Conservation (phyloP, 2,113 vertebrate species). For the Psilopsiagon aurifrons region DNA sequence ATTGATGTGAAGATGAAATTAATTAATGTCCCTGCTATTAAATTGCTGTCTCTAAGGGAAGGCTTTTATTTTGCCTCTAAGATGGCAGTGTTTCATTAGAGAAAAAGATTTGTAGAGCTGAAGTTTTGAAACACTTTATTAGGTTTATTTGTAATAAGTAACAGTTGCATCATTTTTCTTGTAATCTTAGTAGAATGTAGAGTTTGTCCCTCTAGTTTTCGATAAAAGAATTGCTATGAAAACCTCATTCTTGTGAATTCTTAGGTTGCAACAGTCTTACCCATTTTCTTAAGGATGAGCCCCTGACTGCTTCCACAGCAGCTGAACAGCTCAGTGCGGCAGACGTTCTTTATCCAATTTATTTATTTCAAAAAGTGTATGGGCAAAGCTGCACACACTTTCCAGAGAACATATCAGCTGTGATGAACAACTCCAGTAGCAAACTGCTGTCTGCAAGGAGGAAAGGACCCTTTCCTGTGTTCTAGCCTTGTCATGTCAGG, state of each 20-base stretch:
- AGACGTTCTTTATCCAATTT: not conserved
- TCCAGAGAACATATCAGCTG: not conserved
- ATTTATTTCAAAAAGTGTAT: not conserved
- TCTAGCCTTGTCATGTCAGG: not conserved
- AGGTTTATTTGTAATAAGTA: not conserved
- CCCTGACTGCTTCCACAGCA: not conserved
- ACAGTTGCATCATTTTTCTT: not conserved
- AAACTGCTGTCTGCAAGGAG: not conserved
- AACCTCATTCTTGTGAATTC: not conserved
- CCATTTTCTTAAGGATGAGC: not conserved
- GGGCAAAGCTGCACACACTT: not conserved
- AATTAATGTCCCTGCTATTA: conserved; percentile 52
- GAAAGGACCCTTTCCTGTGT: not conserved
- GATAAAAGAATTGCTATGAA: not conserved
- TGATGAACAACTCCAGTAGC: not conserved
- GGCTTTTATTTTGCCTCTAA: conserved; percentile 26
- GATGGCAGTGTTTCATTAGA: conserved; percentile 20
- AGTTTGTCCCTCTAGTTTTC: not conserved
- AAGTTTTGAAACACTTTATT: not conserved
- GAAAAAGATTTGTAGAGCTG: not conserved
- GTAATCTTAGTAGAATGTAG: not conserved
- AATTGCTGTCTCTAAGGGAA: conserved; percentile 39
- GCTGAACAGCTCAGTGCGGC: not conserved
- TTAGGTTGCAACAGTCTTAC: not conserved
- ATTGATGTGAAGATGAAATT: conserved; percentile 58